Evolutionary conservation across 2,888 invertebrate species (phyloP), one percentile per base, ranked within the genome.

Genomic region (Acanthopleura granulata): DNA sequence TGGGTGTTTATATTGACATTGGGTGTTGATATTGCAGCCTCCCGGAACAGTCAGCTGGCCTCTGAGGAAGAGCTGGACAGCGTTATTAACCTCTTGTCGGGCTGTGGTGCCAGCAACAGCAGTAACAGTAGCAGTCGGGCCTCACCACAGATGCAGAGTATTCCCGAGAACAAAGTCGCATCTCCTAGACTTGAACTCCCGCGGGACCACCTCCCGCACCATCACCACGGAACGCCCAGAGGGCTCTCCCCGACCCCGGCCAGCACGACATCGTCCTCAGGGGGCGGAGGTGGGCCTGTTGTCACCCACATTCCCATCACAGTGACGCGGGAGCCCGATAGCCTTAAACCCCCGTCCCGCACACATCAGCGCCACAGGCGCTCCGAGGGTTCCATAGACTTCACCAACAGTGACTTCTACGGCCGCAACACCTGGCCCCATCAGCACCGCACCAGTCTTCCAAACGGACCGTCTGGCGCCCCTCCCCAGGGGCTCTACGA

Each of bases 61-160:
- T 83, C 86, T 12, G 87, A 87, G 73, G 88, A 89, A 78, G 88
- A 87, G 72, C 78, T 89, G 57, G 87, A 89, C 79, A 86, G 84
- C 79, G 87, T 89, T 29, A 88, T 89, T 72, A 87, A 87, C 78
- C 81, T 89, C 11, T 77, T 89, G 74, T 88, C 88, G 16, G 84
- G 85, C 57, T 74, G 75, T 40, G 82, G 82, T 12, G 75, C 78
- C 9, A 76, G 74, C 72, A 74, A 75, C 50, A 25, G 71, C 9
- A 71, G 71, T 49, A 71, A 49, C 71, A n/a, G 71, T 49, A 71
- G 71, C 40, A 71, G 50, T 49, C 40, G 71, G 14, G 78, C 71
- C 72, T 74, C 79, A 49, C 75, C 80, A 25, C 71, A 71, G n/a
- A 84, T 83, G 82, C 80, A 83, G 61, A 78, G 82, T 11, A 84